Evolutionary conservation across 2,113 vertebrate species (phyloP), one percentile per base, ranked within the genome.

Genomic region (Odontophorus gujanensis): DNA sequence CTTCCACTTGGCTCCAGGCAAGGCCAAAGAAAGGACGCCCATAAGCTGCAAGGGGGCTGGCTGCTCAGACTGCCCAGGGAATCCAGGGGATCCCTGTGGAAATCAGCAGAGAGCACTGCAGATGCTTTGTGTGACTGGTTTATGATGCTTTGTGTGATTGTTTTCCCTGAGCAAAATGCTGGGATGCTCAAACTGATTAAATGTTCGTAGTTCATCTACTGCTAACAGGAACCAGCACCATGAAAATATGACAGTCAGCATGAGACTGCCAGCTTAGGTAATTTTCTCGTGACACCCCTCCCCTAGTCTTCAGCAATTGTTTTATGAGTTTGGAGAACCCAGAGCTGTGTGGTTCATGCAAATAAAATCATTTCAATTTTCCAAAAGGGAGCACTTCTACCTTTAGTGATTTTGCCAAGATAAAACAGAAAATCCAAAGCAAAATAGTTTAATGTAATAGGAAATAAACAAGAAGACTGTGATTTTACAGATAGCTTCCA

Each of bases 391-490:
- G 9, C 36, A 57, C 6, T 73, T 73, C 28, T 63, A 47, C 13
- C 25, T 42, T 16, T 38, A 59, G 7, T 62, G n/a, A 3, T 88
- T 94, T 87, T 93, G 73, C 68, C 83, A 95, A 90, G 50, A 63
- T 88, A 93, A 93, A 13, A 32, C 22, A 14, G 51, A 71, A 90
- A 86, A 85, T 62, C 34, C 34, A 13, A 87, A 74, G 24, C 24
- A 85, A 94, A 92, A 77, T 85, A 89, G 53, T 96, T 85, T 74
- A 91, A 72, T 42, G 45, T 53, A 63, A 36, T 38, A 74, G 73
- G 34, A 88, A 90, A 89, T 59, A 77, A 89, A 51, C 1, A 25
- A 51, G 28, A 66, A 30, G 9, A 65, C 36, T 73, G 34, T 15
- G 50, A 42, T 66, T 90, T 82, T 50, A 80, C 58, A 63, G 81